These are phyloP conservation scores for Montipora efflorescens DNA, from an alignment of 64 coral and sea anemone species.

Conservation along the genomic window DNA sequence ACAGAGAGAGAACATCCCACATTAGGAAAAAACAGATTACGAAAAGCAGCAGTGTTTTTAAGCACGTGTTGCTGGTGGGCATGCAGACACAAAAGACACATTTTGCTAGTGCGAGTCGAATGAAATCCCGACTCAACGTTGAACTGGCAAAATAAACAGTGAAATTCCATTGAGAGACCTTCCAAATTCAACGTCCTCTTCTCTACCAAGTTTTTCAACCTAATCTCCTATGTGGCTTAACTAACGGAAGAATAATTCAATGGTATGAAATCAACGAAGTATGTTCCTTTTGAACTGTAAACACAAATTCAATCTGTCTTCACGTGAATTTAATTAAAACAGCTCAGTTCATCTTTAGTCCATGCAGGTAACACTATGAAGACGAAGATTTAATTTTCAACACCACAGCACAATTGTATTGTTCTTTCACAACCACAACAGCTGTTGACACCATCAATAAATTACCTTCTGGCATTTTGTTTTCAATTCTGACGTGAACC, in stretches of 20 bases:
- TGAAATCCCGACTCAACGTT: not conserved
- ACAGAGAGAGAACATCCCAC: too few species aligned
- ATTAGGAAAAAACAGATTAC: not conserved
- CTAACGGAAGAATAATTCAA: not conserved
- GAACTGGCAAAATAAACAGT: not conserved
- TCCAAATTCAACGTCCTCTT: not conserved
- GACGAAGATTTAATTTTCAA: not conserved
- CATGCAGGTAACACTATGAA: not conserved
- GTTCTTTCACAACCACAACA: not conserved
- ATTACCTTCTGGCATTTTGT: slow-evolving; percentile 47
- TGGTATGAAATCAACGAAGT: not conserved
- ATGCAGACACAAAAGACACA: too few species aligned
- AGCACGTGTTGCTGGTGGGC: slow-evolving; percentile 41
- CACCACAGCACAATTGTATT: not conserved
- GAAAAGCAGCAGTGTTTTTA: not conserved
- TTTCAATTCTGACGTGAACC: slow-evolving; percentile 16
- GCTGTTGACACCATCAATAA: slow-evolving; percentile 48
- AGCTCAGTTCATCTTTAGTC: not conserved
- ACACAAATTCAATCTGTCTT: not conserved
- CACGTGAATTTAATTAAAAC: not conserved
- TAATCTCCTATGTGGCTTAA: not conserved
- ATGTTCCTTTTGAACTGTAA: not conserved
- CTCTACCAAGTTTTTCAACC: not conserved
- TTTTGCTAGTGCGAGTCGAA: not conserved
- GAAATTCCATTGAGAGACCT: not conserved